These are phyloP conservation scores for Drosophila simulans DNA, from an alignment of 1,140 invertebrate genomes.

Conservation along the genomic window DNA sequence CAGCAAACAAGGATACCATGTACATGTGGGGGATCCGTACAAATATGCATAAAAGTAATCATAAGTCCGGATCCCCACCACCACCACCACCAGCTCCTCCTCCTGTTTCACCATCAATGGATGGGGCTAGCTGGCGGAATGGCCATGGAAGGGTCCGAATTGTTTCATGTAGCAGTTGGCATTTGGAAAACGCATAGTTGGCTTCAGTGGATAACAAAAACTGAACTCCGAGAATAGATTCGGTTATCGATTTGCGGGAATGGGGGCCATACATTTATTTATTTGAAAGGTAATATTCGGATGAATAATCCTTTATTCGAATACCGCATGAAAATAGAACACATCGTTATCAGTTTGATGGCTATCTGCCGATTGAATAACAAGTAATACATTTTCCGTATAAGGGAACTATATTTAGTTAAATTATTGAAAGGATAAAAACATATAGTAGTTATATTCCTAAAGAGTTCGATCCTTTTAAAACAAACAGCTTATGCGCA, in stretches of 20 bases:
- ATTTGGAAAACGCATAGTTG: conserved; percentile 32
- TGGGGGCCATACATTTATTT: conserved; percentile 7
- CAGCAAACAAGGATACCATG: conserved; percentile 5
- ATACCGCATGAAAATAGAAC: conserved; percentile 24
- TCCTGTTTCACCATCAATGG: background rate
- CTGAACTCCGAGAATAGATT: conserved; percentile 25
- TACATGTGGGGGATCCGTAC: conserved; percentile 20
- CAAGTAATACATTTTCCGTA: no score
- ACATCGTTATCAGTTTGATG: background rate
- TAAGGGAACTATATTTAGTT: background rate
- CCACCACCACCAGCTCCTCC: no score
- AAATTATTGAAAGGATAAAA: no score
- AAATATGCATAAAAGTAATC: conserved; percentile 64
- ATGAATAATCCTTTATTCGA: conserved; percentile 25
- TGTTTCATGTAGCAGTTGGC: conserved; percentile 20
- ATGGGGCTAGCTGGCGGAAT: conserved; percentile 11
- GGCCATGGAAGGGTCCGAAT: conserved; percentile 40
- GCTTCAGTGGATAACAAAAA: conserved; percentile 38
- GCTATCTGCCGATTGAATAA: conserved; percentile 8
- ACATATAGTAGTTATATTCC: no score
- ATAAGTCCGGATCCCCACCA: conserved; percentile 14
- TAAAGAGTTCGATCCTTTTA: no score
- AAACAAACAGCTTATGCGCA: no score
- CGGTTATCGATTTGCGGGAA: conserved; percentile 24
- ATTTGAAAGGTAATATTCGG: conserved; percentile 29